Conservation (phyloP, 2,113 vertebrate species). For the Coptodon bakossiorum region DNA sequence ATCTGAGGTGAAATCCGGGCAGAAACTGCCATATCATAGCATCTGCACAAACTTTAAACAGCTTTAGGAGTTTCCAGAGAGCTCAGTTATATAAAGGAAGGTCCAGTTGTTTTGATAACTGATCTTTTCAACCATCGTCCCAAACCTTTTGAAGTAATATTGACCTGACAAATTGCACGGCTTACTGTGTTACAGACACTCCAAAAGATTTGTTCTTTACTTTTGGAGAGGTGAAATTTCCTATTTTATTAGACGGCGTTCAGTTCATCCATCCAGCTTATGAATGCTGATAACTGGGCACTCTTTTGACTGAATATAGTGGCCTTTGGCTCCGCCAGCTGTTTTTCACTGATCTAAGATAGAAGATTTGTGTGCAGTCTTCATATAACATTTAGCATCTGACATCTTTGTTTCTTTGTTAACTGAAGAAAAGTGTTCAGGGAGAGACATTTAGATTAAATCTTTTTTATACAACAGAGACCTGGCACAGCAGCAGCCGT, state of each 20-base stretch:
- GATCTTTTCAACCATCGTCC: background rate
- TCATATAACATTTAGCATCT: background rate
- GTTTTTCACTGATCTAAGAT: background rate
- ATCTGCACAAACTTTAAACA: background rate
- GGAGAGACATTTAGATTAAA: background rate
- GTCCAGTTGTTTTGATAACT: rapidly evolving
- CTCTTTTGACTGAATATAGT: background rate
- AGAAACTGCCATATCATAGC: background rate
- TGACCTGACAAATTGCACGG: background rate
- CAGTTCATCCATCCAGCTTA: background rate
- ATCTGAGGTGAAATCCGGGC: background rate
- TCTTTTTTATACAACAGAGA: rapidly evolving
- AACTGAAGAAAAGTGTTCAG: background rate
- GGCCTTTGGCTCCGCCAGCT: rapidly evolving
- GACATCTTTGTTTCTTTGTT: background rate
- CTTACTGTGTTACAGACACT: background rate
- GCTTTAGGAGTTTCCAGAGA: background rate
- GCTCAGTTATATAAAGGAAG: background rate
- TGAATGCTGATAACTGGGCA: background rate
- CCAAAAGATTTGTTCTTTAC: rapidly evolving
- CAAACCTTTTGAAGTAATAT: background rate
- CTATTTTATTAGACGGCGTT: background rate
- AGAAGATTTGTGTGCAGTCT: background rate
- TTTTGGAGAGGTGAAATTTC: rapidly evolving
- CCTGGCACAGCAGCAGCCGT: background rate